These are phyloP conservation scores for Microcebus griseorufus DNA, from an alignment of 2,113 vertebrate species.

Conservation along the genomic window DNA sequence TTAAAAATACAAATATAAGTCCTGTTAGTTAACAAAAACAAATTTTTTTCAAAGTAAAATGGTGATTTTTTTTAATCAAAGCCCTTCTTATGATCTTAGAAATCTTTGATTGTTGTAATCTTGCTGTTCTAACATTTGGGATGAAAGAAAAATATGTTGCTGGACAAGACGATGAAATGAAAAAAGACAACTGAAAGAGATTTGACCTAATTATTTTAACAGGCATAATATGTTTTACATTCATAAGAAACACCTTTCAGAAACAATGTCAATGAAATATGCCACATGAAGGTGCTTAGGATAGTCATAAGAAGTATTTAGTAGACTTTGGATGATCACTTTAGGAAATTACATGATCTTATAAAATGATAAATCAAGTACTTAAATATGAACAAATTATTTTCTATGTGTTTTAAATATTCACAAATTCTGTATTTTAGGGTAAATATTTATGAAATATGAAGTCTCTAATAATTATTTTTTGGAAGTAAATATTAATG, in stretches of 20 bases:
- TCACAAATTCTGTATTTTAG: neutral
- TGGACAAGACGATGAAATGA: neutral
- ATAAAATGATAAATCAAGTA: neutral
- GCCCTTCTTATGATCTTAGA: neutral
- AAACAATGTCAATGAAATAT: neutral
- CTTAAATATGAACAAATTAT: neutral
- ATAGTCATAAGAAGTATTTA: neutral
- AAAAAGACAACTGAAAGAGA: conserved; percentile 21
- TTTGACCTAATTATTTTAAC: conserved; percentile 38
- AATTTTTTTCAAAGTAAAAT: neutral
- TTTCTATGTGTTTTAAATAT: neutral
- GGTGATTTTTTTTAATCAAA: neutral
- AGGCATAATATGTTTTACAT: neutral
- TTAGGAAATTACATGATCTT: conserved; percentile 7
- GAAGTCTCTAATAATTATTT: neutral
- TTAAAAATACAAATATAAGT: neutral
- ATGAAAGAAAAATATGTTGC: neutral
- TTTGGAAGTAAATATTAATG: neutral
- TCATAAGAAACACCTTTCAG: neutral
- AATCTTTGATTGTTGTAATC: neutral
- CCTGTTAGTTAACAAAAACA: neutral
- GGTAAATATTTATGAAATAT: neutral
- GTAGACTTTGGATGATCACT: neutral
- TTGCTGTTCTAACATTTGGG: neutral
- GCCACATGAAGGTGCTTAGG: neutral